Evolutionary conservation across 2,888 invertebrate genomes (phyloP).

Genomic region (Ophion ventricosus): DNA sequence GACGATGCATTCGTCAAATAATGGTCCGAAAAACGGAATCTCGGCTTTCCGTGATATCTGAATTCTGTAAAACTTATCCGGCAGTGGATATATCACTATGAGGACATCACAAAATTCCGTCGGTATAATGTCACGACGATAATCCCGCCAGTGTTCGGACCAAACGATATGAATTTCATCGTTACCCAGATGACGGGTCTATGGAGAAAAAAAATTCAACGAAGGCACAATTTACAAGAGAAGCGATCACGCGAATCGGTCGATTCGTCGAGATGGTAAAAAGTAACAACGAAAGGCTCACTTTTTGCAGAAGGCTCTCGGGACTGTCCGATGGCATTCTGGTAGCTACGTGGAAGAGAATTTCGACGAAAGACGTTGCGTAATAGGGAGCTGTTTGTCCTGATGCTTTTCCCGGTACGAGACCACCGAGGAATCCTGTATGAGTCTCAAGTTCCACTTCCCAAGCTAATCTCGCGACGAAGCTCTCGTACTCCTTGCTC

Average conservation of each 20-base stretch:
- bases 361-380: conserved; percentile 96
- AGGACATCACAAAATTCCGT: conserved; percentile 99
- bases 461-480: conserved; percentile 90
- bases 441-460: conserved; percentile 96
- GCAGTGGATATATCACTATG: conserved; percentile 97
- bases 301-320: conserved; percentile 94
- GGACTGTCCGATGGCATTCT: conserved; percentile 96
- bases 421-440: conserved; percentile 96
- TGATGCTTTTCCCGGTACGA: conserved; percentile 95
- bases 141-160: conserved; percentile 98
- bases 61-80: conserved; percentile 93
- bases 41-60: conserved; percentile 89
- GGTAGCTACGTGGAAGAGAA: conserved; percentile 98
- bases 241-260: neutral
- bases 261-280: neutral
- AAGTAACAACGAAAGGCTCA: conserved; percentile 74
- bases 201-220: conserved; percentile 43
- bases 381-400: conserved; percentile 97
- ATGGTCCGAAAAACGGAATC: conserved; percentile 96
- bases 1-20: conserved; percentile 96
- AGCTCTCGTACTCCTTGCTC: conserved; percentile 96
- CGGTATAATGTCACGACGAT: conserved; percentile 97
- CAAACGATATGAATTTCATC: conserved; percentile 99
- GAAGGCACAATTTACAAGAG: neutral
- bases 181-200: conserved; percentile 98